Conservation (phyloP, 2,888 invertebrate species). For the Tenthredo scrophulariae region DNA sequence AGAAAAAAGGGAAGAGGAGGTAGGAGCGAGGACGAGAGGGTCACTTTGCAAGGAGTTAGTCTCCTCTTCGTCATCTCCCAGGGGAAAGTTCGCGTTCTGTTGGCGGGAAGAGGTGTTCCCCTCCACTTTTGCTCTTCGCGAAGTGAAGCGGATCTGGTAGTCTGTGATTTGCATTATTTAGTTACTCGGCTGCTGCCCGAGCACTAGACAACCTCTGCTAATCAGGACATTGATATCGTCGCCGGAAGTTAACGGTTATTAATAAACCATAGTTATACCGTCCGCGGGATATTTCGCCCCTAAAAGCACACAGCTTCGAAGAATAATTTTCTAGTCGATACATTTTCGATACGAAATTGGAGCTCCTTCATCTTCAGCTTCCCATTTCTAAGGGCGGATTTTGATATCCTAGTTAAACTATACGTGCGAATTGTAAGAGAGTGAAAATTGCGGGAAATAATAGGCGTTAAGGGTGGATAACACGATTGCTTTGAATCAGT, state of each 20-base stretch:
- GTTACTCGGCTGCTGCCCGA: not conserved
- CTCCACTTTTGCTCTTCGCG: not conserved
- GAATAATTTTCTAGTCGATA: not conserved
- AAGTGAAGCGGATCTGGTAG: not conserved
- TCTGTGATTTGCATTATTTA: conserved; percentile 41
- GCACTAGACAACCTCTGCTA: conserved; percentile 30
- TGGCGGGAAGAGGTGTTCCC: not conserved
- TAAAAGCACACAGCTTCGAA: too few relatives aligned
- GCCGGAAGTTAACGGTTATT: not conserved
- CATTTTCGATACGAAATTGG: not conserved
- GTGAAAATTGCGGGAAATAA: not conserved
- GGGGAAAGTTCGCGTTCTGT: conserved; percentile 13
- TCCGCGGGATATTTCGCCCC: too few relatives aligned
- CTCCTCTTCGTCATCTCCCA: not conserved
- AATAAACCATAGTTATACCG: not conserved
- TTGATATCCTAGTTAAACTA: not conserved
- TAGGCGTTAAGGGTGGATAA: not conserved
- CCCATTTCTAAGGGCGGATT: not conserved
- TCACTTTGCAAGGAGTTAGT: conserved; percentile 46
- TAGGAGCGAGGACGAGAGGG: not conserved
- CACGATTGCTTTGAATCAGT: conserved; percentile 37
- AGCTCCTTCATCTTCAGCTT: not conserved
- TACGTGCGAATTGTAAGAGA: not conserved
- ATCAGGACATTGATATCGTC: conserved; percentile 43
- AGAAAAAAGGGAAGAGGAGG: conserved; percentile 54